Percentiles rank a stretch among this genome's conserved stretches.
phyloP scores from a whole-genome alignment of 2,888 invertebrate genomes.

The Neoascia interrupta region DNA sequence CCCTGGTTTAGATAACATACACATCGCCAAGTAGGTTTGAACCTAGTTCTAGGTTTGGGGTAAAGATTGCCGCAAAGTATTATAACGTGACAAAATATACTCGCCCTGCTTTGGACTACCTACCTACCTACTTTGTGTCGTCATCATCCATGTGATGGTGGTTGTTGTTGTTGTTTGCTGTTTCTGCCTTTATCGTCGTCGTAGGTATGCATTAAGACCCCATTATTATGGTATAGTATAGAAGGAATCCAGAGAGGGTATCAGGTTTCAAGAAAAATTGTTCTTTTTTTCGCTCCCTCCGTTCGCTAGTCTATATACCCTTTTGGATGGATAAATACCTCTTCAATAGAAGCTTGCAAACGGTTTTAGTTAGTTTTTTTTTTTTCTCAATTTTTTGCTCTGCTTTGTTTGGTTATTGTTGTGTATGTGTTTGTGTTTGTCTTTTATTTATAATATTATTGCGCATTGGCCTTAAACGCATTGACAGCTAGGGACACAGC shows the following conservation, averaged over 20 bases:
- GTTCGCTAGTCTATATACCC: slow-evolving; percentile 60
- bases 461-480: slow-evolving; percentile 70
- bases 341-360: slow-evolving; percentile 63
- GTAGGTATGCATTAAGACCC: slow-evolving; percentile 66
- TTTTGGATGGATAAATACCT: slow-evolving; percentile 53
- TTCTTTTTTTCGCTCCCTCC: slow-evolving; percentile 46
- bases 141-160: slow-evolving; percentile 32
- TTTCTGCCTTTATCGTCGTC: slow-evolving; percentile 36
- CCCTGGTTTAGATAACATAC: not conserved
- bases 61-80: slow-evolving; percentile 4
- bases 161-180: not conserved
- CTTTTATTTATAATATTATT: slow-evolving; percentile 63
- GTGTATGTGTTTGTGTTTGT: slow-evolving; percentile 40
- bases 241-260: slow-evolving; percentile 62
- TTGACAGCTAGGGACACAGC: slow-evolving; percentile 61
- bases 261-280: slow-evolving; percentile 63
- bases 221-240: slow-evolving; percentile 59
- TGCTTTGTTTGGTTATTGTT: slow-evolving; percentile 41
- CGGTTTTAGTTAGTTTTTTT: slow-evolving; percentile 31
- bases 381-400: slow-evolving; percentile 23
- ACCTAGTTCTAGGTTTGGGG: not conserved
- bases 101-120: slow-evolving; percentile 11
- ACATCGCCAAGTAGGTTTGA: not conserved
- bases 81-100: slow-evolving; percentile 27
- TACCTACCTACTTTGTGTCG: slow-evolving; percentile 30